Evolutionary conservation across 1,140 invertebrate species (phyloP), one percentile per base, ranked within the genome.

Genomic region (Babylonia areolata): DNA sequence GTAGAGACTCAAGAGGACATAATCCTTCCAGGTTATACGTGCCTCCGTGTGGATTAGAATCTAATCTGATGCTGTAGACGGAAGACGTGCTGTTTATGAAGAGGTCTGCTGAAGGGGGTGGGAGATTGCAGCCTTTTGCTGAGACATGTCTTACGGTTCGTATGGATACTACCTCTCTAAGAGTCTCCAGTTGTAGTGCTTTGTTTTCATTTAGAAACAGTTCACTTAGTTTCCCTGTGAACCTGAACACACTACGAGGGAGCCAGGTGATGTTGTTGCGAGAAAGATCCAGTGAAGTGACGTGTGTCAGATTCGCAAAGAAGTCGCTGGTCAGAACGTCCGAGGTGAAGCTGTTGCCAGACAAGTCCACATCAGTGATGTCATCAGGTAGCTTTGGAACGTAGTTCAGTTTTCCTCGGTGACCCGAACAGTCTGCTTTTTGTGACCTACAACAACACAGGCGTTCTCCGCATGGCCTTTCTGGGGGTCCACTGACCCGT

Each of bases 391-490:
- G 42, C 35, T 54, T 33, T n/a, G 79, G 79, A 81, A 81, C 31
- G 31, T 54, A 81, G 31, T 20, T 81, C 1, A 81, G 15, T 9
- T 46, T 33, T 54, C 79, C 46, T 9, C 31, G 23, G 35, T 81
- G 42, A 12, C 42, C 31, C 6, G 79, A 81, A 54, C 79, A 81
- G n/a, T 81, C 79, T 23, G 79, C 79, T 58, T 33, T n/a, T 28
- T 2, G 12, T 35, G 11, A 2, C 0, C 11, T 35, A 54, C 79
- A 81, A 20, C 20, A 23, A 15, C 79, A 81, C 11, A 54, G 33
- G 46, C 54, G 12, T 11, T 81, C 79, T 12, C 42, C 42, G 20
- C 79, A 81, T 11, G 11, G 11, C 17, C n/a, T 31, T 39, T 17
- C 12, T 23, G 11, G 20, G 28, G 5, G 40, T 31, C 2, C 39